These are phyloP conservation scores for Falco cherrug DNA, from an alignment of 2,797 vertebrate species.

Conservation along the genomic window DNA sequence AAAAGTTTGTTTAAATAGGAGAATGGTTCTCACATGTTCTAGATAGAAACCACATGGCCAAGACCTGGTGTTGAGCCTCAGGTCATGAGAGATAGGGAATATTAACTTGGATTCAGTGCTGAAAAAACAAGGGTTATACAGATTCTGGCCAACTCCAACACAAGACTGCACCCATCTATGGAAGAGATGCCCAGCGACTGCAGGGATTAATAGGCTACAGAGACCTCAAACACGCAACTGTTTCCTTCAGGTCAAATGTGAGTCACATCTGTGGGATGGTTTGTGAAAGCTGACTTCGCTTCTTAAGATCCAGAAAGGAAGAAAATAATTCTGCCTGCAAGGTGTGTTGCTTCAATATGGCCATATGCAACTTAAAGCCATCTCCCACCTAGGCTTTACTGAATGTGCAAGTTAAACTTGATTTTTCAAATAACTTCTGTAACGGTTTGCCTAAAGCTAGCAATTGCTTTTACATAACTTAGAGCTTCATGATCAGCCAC, in stretches of 20 bases:
- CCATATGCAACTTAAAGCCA: background rate
- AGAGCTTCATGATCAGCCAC: background rate
- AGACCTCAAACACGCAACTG: background rate
- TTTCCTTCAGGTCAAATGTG: background rate
- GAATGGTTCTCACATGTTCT: background rate
- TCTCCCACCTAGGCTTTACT: background rate
- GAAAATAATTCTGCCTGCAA: background rate
- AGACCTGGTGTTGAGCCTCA: background rate
- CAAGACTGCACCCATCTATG: background rate
- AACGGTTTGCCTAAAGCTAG: background rate
- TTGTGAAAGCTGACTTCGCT: background rate
- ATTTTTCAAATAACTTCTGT: background rate
- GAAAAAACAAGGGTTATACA: background rate
- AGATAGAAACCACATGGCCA: background rate
- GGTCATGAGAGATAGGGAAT: background rate
- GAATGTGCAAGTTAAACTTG: background rate
- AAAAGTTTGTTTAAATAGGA: background rate
- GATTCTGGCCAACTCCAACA: accelerated
- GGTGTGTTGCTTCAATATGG: background rate
- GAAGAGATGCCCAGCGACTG: accelerated
- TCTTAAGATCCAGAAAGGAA: background rate
- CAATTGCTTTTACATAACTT: background rate
- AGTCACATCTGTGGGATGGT: background rate
- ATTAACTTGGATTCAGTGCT: background rate
- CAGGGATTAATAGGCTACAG: background rate